Base-by-base conservation (phyloP, 1,140 invertebrate genomes). In the Caenorhabditis inopinata region DNA sequence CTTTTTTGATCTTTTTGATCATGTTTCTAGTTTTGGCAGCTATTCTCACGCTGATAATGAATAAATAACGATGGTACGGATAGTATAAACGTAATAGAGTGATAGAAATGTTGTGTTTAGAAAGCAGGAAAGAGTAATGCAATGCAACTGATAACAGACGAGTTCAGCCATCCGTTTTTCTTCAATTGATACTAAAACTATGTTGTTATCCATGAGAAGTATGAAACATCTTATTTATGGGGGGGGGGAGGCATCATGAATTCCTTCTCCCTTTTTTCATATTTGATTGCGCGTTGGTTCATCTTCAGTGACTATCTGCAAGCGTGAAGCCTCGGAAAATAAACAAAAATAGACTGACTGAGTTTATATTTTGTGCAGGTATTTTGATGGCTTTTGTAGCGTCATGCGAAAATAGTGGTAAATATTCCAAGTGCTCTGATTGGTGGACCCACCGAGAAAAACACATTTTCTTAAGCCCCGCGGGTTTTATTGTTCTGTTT, bases 401-500 rank as follows among this genome's bases (percentile, higher is more conserved):
- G n/a, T n/a, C 38, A 42, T 42, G 5, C 38, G 38, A 42, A 42
- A 42, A 42, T 42, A 42, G 38, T n/a, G n/a, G n/a, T n/a, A n/a
- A 42, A 42, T 42, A 7, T 42, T 42, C 38, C n/a, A n/a, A n/a
- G n/a, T n/a, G n/a, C n/a, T 32, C 58, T 42, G 58, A 16, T 27
- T 42, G 32, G 32, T 9, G n/a, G 4, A 21, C 29, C 14, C 2
- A 16, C 9, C 7, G n/a, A 42, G 27, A 3, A 42, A 68, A 68
- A 68, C 58, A 38, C 58, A 68, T 68, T 68, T 42, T 68, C 58
- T 68, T 68, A 68, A 68, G 32, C 58, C 58, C n/a, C 32, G 7
- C 16, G 25, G 38, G 25, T 68, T 68, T 68, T 68, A 68, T 68
- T 68, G 58, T 68, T 68, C 29, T 68, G 58, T 68, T 68, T 68